phyloP scores from a whole-genome alignment of 2,888 invertebrate species.

The Thalpophila matura region DNA sequence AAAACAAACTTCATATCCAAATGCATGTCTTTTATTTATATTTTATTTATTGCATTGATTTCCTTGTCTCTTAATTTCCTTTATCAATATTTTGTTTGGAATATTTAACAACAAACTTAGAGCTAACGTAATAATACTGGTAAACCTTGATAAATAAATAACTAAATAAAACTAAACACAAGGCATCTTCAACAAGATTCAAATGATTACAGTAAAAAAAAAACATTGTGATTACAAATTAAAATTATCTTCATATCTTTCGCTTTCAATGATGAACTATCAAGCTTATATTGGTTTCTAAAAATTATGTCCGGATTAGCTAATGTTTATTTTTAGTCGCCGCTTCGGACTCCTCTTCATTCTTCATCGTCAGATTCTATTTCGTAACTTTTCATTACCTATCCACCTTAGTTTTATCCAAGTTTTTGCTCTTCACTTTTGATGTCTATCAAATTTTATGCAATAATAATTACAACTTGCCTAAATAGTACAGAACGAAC shows the following conservation, averaged over 20 bases:
- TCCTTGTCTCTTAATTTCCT: not conserved
- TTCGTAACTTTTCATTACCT: too few relatives aligned
- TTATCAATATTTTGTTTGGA: not conserved
- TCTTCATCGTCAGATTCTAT: too few relatives aligned
- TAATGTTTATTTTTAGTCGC: too few relatives aligned
- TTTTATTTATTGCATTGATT: slow-evolving; percentile 3
- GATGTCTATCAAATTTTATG: not conserved
- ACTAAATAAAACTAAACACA: not conserved
- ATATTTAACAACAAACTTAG: not conserved
- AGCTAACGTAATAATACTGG: slow-evolving; percentile 2
- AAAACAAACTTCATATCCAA: slow-evolving; percentile 26
- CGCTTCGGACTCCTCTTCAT: too few relatives aligned
- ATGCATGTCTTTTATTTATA: slow-evolving; percentile 47
- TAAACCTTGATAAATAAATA: slow-evolving; percentile 19
- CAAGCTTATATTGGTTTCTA: too few relatives aligned
- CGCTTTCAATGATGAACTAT: too few relatives aligned
- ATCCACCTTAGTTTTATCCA: not conserved
- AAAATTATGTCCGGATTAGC: too few relatives aligned
- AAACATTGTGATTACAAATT: too few relatives aligned
- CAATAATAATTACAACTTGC: not conserved
- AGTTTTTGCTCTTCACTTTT: too few relatives aligned
- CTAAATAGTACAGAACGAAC: too few relatives aligned
- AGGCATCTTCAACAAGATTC: not conserved
- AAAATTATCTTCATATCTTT: too few relatives aligned
- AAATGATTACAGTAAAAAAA: not conserved